phyloP scores from a whole-genome alignment of 2,888 invertebrate species.

The Choristoneura rosaceana region DNA sequence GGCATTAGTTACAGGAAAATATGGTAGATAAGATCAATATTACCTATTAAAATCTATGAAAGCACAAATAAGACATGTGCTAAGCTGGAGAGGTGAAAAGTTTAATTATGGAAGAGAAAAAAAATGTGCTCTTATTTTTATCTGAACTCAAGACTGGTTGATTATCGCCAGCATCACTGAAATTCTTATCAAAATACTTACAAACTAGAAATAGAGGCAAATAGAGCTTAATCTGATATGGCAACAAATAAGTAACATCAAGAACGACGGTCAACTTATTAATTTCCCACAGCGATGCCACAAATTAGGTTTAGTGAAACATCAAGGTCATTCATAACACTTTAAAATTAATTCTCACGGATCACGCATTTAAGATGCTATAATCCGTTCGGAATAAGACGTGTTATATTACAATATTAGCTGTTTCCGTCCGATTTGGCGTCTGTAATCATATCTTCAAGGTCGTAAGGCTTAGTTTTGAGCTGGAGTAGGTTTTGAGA shows the following conservation, averaged over 20 bases:
- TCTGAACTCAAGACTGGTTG: too few relatives aligned
- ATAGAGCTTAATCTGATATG: constrained; percentile 6
- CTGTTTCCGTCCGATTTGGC: constrained; percentile 35
- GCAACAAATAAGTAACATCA: not conserved
- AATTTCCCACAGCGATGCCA: constrained; percentile 70
- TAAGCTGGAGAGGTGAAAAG: too few relatives aligned
- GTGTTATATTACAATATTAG: constrained; percentile 57
- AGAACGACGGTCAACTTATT: not conserved
- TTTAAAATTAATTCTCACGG: constrained; percentile 80
- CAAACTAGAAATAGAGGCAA: constrained; percentile 2
- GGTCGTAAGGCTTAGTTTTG: constrained; percentile 46
- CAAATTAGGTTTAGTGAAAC: constrained; percentile 58
- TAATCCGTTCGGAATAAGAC: constrained; percentile 70
- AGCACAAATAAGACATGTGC: too few relatives aligned
- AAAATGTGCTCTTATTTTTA: too few relatives aligned
- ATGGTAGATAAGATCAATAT: too few relatives aligned
- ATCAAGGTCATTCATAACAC: constrained; percentile 70
- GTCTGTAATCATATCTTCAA: constrained; percentile 49
- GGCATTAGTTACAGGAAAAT: too few relatives aligned
- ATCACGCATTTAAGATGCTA: constrained; percentile 69
- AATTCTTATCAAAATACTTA: constrained; percentile 8
- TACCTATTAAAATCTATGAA: too few relatives aligned
- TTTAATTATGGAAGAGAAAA: too few relatives aligned
- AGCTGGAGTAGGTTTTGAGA: constrained; percentile 1
- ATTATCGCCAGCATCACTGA: not conserved